These are phyloP conservation scores for Cartodere bifasciata DNA, from an alignment of 2,888 invertebrate species.

Conservation along the genomic window DNA sequence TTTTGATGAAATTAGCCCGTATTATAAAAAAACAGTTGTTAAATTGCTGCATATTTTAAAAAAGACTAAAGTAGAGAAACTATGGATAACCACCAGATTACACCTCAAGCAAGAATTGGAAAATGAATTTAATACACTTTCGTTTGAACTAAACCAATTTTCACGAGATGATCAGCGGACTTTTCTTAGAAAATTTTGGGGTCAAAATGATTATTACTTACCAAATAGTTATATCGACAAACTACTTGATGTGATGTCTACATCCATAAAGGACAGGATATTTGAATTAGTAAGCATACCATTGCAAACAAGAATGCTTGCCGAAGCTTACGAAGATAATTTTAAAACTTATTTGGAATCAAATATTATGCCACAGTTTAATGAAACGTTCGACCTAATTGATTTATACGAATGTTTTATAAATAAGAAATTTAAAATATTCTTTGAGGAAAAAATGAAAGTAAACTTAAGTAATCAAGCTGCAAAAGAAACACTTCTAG, in stretches of 20 bases:
- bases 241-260: not conserved
- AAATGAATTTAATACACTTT: not conserved
- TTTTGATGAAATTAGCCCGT: constrained; percentile 1
- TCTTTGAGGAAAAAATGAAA: not conserved
- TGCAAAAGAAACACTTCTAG: not conserved
- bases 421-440: not conserved
- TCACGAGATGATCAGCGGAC: not conserved
- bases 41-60: not conserved
- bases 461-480: not conserved
- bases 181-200: not conserved
- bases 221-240: not conserved
- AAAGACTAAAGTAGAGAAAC: constrained; percentile 1
- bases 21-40: not conserved
- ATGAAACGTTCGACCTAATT: not conserved
- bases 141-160: not conserved
- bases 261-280: not conserved
- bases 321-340: not conserved
- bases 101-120: not conserved
- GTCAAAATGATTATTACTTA: not conserved
- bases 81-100: not conserved
- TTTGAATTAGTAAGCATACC: not conserved
- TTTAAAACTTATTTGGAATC: not conserved
- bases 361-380: not conserved
- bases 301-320: constrained; percentile 1
- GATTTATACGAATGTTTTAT: not conserved